Evolutionary conservation across 2,113 vertebrate genomes (phyloP).

Genomic region (Phyllopteryx taeniolatus): DNA sequence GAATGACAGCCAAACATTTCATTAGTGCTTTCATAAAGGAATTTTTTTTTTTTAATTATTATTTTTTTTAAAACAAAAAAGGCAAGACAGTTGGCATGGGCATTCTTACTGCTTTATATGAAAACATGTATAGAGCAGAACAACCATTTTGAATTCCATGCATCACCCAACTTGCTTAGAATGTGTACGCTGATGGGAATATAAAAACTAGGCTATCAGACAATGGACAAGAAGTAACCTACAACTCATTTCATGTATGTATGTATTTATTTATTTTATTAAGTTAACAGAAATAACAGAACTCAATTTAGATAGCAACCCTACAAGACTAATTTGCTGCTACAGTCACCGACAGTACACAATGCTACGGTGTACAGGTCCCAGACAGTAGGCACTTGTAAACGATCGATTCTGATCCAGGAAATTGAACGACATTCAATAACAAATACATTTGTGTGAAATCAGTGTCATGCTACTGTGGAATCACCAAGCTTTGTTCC

Average conservation of each 20-base stretch:
- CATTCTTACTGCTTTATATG: neutral
- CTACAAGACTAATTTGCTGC: neutral
- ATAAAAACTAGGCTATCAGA: no score
- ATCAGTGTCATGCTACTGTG: no score
- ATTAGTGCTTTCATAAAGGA: slow-evolving; percentile 7
- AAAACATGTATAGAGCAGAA: slow-evolving; percentile 1
- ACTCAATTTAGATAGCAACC: no score
- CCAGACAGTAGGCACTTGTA: slow-evolving; percentile 66
- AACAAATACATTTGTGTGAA: no score
- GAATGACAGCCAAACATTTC: slow-evolving; percentile 27
- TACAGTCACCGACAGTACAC: slow-evolving; percentile 28
- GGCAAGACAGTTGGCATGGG: slow-evolving; percentile 23
- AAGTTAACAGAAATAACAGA: neutral
- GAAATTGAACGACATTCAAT: slow-evolving; percentile 1
- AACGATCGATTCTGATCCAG: slow-evolving; percentile 27
- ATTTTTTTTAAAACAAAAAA: slow-evolving; percentile 15
- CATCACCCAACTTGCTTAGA: no score
- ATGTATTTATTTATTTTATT: neutral
- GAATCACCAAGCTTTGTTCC: no score
- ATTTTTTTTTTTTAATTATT: neutral
- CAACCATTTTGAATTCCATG: neutral
- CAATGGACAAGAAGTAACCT: no score
- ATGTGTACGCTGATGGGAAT: no score
- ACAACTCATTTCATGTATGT: no score
- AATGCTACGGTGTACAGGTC: slow-evolving; percentile 59